A percentile compares a stretch with the other conserved stretches of the same genome.
These are phyloP conservation scores for Diuraphis noxia DNA, from an alignment of 1,140 invertebrate genomes.

Conservation along the genomic window DNA sequence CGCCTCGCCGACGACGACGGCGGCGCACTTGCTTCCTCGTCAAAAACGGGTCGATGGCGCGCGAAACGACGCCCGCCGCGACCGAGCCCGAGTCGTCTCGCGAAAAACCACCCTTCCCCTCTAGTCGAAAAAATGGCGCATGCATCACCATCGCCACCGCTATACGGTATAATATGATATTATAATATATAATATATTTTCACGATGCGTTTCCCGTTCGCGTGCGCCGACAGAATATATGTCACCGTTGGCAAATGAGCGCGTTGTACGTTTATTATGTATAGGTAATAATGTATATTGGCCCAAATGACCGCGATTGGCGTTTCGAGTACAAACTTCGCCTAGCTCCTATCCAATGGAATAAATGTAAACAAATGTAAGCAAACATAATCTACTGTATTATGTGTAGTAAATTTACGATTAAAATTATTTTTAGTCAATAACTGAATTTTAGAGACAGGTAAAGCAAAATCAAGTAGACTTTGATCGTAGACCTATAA, in stretches of 20 bases:
- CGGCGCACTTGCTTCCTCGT: neutral
- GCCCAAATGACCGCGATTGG: too few species aligned
- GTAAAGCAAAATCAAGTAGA: too few species aligned
- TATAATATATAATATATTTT: neutral
- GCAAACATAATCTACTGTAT: too few species aligned
- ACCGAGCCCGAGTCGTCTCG: neutral
- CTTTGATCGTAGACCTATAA: too few species aligned
- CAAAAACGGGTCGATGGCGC: conserved; percentile 26
- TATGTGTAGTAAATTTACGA: too few species aligned
- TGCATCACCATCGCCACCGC: neutral
- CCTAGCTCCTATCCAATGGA: too few species aligned
- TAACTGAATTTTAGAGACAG: too few species aligned
- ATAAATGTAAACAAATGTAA: too few species aligned
- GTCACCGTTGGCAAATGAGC: neutral
- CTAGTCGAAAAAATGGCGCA: conserved; percentile 2
- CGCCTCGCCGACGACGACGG: neutral
- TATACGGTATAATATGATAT: neutral
- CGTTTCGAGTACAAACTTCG: too few species aligned
- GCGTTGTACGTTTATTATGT: neutral
- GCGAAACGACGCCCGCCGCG: neutral
- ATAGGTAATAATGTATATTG: too few species aligned
- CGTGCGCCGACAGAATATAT: neutral
- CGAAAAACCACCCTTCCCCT: neutral
- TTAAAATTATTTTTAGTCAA: too few species aligned
- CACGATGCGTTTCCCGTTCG: neutral